Evolutionary conservation across 2,797 vertebrate species (phyloP), one percentile per base, ranked within the genome.

Genomic region (Orestias chungarensis): DNA sequence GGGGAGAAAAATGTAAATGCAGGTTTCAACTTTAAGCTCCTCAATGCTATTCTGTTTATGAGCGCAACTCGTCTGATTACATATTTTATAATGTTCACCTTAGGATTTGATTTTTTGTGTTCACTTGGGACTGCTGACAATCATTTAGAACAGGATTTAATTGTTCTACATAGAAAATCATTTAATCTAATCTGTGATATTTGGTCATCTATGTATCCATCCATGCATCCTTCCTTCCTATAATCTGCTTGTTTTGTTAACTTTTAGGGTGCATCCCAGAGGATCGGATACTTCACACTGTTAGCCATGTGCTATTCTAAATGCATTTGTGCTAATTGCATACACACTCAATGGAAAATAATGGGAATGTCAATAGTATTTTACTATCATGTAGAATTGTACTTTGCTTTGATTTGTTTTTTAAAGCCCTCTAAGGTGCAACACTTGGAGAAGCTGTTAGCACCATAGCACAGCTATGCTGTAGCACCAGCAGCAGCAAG

Each of bases 1-100:
- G 52, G 52, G 25, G 27, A 64, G 1, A 7, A 69, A 72, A 38
- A 73, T 49, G 65, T 44, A 44, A 40, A 70, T 64, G 64, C 40
- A 55, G 33, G 55, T 31, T 61, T 68, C 55, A 38, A 54, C 10
- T 54, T 54, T 4, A 18, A 44, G 59, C 55, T 35, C 29, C 43
- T 59, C 14, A 12, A 52, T n/a, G 27, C 42, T 27, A 7, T 17
- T 40, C 1, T 17, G 33, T 68, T 33, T 55, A 29, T 27, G 5
- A 49, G 15, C 40, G 31, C 23, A 18, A 18, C 49, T 54, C 10
- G 25, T 54, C 5, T 17, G 27, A 50, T 35, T 68, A 38, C 25
- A 29, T 66, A 66, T 43, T 43, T 64, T 18, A 43, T 17, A 31
- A 55, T 31, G 7, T 55, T 29, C 4, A 55, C 54, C 38, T 42